A percentile compares a stretch with the other conserved stretches of the same genome.
These are phyloP conservation scores for Eupithecia subfuscata DNA, from an alignment of 2,888 invertebrate species.

Conservation along the genomic window DNA sequence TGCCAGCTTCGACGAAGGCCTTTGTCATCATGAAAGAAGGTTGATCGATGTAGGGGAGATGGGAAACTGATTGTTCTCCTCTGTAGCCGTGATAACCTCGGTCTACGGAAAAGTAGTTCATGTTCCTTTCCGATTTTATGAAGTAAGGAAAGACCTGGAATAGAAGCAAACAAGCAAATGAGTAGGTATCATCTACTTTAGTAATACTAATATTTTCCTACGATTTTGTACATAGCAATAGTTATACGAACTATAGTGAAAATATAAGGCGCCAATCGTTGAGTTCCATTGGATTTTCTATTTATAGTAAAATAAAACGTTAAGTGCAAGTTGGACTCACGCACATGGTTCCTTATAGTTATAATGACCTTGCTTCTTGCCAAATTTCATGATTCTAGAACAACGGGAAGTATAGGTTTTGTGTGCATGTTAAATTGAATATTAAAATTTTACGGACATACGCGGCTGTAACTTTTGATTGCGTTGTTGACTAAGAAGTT, in stretches of 20 bases:
- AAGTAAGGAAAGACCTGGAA: conserved; percentile 86
- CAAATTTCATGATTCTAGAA: too few species aligned
- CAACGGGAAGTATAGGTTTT: too few species aligned
- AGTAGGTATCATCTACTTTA: not conserved
- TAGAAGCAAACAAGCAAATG: not conserved
- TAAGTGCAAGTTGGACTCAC: too few species aligned
- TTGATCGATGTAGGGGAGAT: conserved; percentile 84
- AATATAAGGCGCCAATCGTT: not conserved
- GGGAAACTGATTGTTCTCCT: conserved; percentile 85
- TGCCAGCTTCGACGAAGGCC: conserved; percentile 84
- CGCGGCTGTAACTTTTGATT: too few species aligned
- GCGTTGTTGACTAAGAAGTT: too few species aligned
- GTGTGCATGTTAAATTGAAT: too few species aligned
- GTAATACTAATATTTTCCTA: not conserved
- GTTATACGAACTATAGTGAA: not conserved
- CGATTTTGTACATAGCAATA: not conserved
- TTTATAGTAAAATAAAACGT: too few species aligned
- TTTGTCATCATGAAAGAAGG: conserved; percentile 81
- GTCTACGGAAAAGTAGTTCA: conserved; percentile 76
- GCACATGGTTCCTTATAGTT: too few species aligned
- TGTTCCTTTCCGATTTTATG: conserved; percentile 85
- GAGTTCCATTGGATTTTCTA: not conserved
- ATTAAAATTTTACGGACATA: too few species aligned
- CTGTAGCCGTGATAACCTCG: conserved; percentile 83
- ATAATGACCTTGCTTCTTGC: too few species aligned